Conservation (phyloP, 2,888 invertebrate genomes). For the Anthrax anthrax region DNA sequence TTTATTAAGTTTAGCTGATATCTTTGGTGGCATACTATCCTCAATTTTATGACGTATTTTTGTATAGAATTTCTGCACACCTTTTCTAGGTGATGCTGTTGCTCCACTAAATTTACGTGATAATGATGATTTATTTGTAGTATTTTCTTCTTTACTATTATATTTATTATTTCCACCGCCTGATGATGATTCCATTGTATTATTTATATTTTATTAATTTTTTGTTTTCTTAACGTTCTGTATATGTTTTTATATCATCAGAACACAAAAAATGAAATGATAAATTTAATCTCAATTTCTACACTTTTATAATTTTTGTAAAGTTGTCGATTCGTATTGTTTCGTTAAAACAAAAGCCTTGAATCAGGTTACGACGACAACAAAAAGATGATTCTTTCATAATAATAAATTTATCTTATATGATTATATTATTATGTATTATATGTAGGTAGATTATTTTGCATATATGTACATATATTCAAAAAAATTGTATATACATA, state of each 20-base stretch:
- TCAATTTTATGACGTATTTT: constrained; percentile 33
- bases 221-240: too few species aligned
- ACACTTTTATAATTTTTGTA: neutral
- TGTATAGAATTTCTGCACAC: constrained; percentile 27
- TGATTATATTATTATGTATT: too few species aligned
- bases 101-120: neutral
- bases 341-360: neutral
- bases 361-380: neutral
- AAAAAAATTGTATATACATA: too few species aligned
- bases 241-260: neutral
- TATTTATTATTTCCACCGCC: neutral
- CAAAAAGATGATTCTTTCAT: too few species aligned
- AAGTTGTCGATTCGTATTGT: too few species aligned
- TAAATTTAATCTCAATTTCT: neutral
- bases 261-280: neutral
- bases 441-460: too few species aligned
- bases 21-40: constrained; percentile 27
- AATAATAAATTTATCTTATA: too few species aligned
- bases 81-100: constrained; percentile 13
- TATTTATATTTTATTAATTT: neutral
- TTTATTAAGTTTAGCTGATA: constrained; percentile 25
- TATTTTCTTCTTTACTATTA: neutral
- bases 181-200: constrained; percentile 1
- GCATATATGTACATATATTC: too few species aligned
- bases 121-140: neutral